Evolutionary conservation across 2,888 invertebrate species (phyloP).

Genomic region (Rhamnusium bicolor): DNA sequence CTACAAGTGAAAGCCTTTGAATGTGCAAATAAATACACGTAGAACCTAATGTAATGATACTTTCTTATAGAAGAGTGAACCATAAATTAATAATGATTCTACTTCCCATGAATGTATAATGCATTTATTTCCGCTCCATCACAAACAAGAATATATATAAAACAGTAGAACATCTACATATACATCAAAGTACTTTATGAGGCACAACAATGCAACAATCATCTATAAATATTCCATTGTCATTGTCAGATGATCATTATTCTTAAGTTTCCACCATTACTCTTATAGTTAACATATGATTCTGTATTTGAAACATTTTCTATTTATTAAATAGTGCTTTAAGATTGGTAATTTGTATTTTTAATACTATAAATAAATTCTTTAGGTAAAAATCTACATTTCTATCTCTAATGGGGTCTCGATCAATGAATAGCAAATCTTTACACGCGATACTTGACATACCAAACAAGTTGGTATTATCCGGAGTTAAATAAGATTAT

Average conservation of each 20-base stretch:
- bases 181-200: conserved; percentile 4
- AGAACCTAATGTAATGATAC: background rate
- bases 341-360: too few relatives aligned
- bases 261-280: background rate
- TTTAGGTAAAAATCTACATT: too few relatives aligned
- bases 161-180: background rate
- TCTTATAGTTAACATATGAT: background rate
- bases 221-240: conserved; percentile 2
- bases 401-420: too few relatives aligned
- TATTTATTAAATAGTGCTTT: too few relatives aligned
- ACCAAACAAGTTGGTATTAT: too few relatives aligned
- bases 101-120: conserved; percentile 1
- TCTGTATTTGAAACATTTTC: too few relatives aligned
- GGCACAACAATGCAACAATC: background rate
- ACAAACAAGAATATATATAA: background rate
- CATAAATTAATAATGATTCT: background rate
- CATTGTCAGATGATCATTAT: background rate
- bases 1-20: conserved; percentile 4
- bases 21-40: conserved; percentile 12
- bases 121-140: background rate
- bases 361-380: too few relatives aligned
- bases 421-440: too few relatives aligned
- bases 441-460: too few relatives aligned
- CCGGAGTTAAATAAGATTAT: too few relatives aligned
- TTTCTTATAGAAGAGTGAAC: background rate